Base-by-base conservation (phyloP, 2,113 vertebrate species). In the Callorhinus ursinus region DNA sequence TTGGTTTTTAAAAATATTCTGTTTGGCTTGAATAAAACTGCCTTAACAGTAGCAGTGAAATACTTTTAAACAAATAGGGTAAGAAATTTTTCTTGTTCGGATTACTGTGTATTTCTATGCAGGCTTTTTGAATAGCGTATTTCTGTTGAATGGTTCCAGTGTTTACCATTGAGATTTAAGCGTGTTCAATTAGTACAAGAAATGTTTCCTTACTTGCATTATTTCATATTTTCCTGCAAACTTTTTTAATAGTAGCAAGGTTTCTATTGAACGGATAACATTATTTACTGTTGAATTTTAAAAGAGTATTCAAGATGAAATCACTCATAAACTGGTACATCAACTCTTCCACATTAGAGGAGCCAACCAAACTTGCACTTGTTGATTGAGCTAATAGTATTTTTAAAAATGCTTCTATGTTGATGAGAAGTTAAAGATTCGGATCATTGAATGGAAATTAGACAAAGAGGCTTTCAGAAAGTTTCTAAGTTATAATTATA, bases 371-470 rank as follows among this genome's bases (percentile, higher is more conserved):
- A 9, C 22, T 74, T 46, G 22, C 0, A 92, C 42, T 28, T 87
- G 19, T 82, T 83, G 57, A 67, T 4, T 61, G 28, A 74, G 28
- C 5, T 26, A 74, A 76, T 55, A 22, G 11, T 31, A 61, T 88
- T 13, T 84, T 90, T 69, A 67, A 93, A 74, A 49, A 67, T 9
- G 65, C 6, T 85, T 90, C 18, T 18, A 79, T 28, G 72, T 4
- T 67, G n/a, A 95, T 36, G 36, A 96, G 49, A 94, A 94, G 21
- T n/a, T 84, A 85, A 51, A 76, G 13, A 59, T n/a, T 59, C 22
- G 22, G 15, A 61, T 55, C 57, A 59, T 12, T 86, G 31, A 33
- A 16, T 94, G 13, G 8, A 7, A 57, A 85, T 77, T 51, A 93
- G 55, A 71, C 9, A 83, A 46, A 92, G 53, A 7, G 76, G 21